phyloP scores from a whole-genome alignment of 2,888 invertebrate genomes.

The Lasioglossum leucozonium region DNA sequence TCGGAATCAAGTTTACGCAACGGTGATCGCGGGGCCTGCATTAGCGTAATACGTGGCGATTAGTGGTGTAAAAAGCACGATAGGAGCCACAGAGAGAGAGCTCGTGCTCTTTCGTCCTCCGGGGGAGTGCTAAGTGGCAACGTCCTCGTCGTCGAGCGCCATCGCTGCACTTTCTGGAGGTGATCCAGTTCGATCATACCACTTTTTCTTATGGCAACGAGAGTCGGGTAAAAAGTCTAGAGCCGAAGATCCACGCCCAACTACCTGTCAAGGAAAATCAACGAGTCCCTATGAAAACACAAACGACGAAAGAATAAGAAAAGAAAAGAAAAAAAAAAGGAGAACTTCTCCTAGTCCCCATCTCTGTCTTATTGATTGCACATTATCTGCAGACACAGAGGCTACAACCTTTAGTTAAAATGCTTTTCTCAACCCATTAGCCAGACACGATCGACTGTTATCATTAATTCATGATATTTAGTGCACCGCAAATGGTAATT shows the following conservation, averaged over 20 bases:
- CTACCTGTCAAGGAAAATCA: constrained; percentile 4
- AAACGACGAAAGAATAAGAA: background rate
- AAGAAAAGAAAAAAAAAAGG: background rate
- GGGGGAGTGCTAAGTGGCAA: constrained; percentile 18
- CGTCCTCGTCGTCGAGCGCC: constrained; percentile 11
- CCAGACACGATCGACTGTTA: background rate
- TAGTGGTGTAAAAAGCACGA: constrained; percentile 41
- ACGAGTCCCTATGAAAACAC: background rate
- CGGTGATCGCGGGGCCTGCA: constrained; percentile 15
- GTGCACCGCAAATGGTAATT: background rate
- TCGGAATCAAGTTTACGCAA: constrained; percentile 7
- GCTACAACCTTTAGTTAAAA: background rate
- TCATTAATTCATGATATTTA: background rate
- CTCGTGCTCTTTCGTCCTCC: constrained; percentile 26
- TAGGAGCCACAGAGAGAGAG: background rate
- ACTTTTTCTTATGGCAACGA: constrained; percentile 24
- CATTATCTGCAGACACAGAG: background rate
- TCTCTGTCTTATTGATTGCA: background rate
- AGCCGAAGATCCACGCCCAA: constrained; percentile 30
- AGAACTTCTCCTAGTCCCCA: background rate
- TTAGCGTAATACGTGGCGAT: constrained; percentile 57
- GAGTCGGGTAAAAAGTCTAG: background rate
- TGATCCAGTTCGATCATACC: constrained; percentile 43
- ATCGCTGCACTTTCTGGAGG: constrained; percentile 43
- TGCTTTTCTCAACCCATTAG: background rate